A percentile compares a stretch with the other conserved stretches of the same genome.
Conservation (phyloP, 2,888 invertebrate genomes). For the Dioctria rufipes region DNA sequence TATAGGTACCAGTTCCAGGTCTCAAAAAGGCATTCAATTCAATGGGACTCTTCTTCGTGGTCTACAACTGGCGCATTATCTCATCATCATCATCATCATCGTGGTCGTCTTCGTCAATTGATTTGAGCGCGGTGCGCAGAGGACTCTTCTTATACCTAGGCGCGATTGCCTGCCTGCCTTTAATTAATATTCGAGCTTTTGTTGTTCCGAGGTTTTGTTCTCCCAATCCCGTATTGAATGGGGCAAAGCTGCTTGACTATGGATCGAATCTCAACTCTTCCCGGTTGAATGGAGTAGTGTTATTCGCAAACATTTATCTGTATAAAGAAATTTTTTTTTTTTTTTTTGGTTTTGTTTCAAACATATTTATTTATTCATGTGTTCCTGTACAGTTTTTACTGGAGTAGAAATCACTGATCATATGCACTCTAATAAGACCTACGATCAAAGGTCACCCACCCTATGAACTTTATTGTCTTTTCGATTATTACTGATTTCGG, state of each 20-base stretch:
- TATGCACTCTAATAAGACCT: not conserved
- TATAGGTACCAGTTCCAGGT: too few species aligned
- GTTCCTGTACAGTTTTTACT: not conserved
- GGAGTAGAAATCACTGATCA: too few species aligned
- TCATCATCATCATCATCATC: conserved; percentile 31
- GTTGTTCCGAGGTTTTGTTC: conserved; percentile 9
- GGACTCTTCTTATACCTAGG: conserved; percentile 23
- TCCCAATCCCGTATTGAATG: too few species aligned
- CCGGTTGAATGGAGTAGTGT: too few species aligned
- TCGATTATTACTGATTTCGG: not conserved
- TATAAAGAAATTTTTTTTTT: not conserved
- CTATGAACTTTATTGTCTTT: conserved; percentile 14
- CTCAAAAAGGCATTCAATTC: conserved; percentile 12
- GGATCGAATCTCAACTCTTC: not conserved
- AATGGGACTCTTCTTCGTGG: conserved; percentile 21
- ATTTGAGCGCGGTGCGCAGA: conserved; percentile 14
- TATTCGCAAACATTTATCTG: conserved; percentile 6
- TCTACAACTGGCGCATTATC: conserved; percentile 38
- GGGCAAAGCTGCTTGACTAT: not conserved
- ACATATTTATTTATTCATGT: too few species aligned
- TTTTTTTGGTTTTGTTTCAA: too few species aligned
- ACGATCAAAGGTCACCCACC: not conserved
- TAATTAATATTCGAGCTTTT: conserved; percentile 26
- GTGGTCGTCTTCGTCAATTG: conserved; percentile 34
- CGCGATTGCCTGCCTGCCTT: conserved; percentile 23